Conservation (phyloP, 2,113 vertebrate genomes). For the Xiphophorus maculatus region DNA sequence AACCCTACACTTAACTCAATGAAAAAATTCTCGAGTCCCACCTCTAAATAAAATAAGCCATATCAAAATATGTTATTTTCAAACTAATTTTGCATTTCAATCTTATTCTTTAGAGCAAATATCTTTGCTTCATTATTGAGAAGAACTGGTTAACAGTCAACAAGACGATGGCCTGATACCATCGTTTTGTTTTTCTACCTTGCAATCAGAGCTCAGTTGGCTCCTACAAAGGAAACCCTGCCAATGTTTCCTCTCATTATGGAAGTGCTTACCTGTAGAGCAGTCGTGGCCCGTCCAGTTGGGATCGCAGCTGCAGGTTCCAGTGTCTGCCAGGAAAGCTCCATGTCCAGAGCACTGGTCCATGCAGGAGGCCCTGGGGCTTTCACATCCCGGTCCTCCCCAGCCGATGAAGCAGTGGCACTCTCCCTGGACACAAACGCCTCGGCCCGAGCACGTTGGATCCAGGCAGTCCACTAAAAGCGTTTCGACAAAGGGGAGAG, state of each 20-base stretch:
- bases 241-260: slow-evolving; percentile 32
- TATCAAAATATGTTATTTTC: background rate
- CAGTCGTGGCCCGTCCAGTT: slow-evolving; percentile 97
- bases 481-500: slow-evolving; percentile 35
- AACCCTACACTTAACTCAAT: no score
- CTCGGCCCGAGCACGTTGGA: slow-evolving; percentile 92
- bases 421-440: slow-evolving; percentile 93
- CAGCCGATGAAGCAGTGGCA: slow-evolving; percentile 97
- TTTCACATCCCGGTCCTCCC: slow-evolving; percentile 94
- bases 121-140: background rate
- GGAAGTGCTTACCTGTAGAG: slow-evolving; percentile 86
- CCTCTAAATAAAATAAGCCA: background rate
- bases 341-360: slow-evolving; percentile 97
- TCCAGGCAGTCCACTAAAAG: slow-evolving; percentile 95
- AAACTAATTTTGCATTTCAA: no score
- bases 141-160: background rate
- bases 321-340: slow-evolving; percentile 87
- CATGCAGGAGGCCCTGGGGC: slow-evolving; percentile 91
- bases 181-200: background rate
- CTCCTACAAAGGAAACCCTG: background rate
- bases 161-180: background rate
- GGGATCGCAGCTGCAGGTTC: slow-evolving; percentile 94
- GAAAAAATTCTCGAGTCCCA: no score
- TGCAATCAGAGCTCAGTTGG: slow-evolving; percentile 17
- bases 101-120: no score